These are phyloP conservation scores for Brachionus koreanus DNA, from an alignment of 1,140 invertebrate species.

Conservation along the genomic window DNA sequence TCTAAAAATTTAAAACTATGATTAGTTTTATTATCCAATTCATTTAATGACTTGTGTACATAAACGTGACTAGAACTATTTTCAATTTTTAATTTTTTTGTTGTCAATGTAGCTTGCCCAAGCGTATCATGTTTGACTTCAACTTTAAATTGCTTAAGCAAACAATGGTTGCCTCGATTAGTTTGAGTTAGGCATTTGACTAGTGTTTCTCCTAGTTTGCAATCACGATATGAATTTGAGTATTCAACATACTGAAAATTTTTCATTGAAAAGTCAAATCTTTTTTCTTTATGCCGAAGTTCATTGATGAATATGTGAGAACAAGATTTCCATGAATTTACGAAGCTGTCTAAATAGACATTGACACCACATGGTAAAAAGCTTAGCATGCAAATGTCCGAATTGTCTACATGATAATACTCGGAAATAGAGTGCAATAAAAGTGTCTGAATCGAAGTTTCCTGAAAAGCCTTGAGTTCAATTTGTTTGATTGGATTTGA, in stretches of 20 bases:
- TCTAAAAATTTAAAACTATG: not conserved
- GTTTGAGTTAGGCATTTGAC: not conserved
- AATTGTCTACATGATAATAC: constrained; percentile 13
- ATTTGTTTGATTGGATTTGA: constrained; percentile 36
- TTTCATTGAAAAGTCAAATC: constrained; percentile 8
- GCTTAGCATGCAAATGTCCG: constrained; percentile 16
- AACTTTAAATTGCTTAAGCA: not conserved
- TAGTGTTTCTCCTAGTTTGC: not conserved
- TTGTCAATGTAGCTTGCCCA: not conserved
- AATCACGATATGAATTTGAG: not conserved
- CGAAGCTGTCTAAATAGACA: not conserved
- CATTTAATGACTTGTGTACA: not conserved
- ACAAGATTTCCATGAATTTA: not conserved
- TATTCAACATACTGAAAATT: not conserved
- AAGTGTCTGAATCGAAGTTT: not conserved
- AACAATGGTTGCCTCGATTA: not conserved
- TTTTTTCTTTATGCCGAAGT: not conserved
- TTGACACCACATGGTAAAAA: not conserved
- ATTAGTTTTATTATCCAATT: not conserved
- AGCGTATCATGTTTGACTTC: not conserved
- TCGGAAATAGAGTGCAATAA: constrained; percentile 18
- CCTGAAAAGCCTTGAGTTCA: not conserved
- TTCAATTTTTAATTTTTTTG: not conserved
- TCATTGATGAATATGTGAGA: constrained; percentile 7
- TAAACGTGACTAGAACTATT: not conserved